These are phyloP conservation scores for Chydorus sphaericus DNA, from an alignment of 2,888 invertebrate genomes.

Conservation along the genomic window DNA sequence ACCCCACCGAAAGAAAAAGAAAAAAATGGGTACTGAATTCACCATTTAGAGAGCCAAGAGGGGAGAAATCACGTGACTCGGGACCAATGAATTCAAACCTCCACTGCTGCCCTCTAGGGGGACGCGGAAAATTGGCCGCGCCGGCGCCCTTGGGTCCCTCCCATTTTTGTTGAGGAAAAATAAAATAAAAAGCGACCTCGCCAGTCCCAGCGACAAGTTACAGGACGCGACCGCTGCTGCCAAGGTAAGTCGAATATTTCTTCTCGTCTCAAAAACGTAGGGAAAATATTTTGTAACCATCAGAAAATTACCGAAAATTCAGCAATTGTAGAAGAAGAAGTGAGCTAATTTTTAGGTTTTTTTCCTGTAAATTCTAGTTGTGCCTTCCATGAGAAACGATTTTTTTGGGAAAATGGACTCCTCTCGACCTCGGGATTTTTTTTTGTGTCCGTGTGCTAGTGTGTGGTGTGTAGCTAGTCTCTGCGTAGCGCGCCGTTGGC, in stretches of 20 bases:
- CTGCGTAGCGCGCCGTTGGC: neutral
- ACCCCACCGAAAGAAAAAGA: neutral
- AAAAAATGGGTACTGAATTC: neutral
- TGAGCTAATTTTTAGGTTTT: no score
- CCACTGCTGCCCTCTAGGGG: neutral
- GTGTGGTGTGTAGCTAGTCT: slow-evolving; percentile 1
- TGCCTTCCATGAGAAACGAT: no score
- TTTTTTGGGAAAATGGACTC: neutral
- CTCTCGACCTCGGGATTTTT: neutral
- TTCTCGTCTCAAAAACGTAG: neutral
- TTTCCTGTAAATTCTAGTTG: no score
- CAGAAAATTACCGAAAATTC: no score
- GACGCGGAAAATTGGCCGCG: neutral
- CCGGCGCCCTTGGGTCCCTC: slow-evolving; percentile 6
- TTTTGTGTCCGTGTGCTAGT: slow-evolving; percentile 1
- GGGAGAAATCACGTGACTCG: neutral
- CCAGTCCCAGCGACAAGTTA: neutral
- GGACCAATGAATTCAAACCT: neutral
- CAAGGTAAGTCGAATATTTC: slow-evolving; percentile 2
- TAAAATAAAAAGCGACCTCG: no score
- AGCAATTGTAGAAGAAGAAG: no score
- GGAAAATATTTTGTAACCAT: no score
- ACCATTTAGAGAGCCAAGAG: neutral
- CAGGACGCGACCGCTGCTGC: slow-evolving; percentile 3
- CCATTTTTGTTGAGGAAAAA: neutral